phyloP scores from a whole-genome alignment of 2,113 vertebrate species.

The Rissa tridactyla region DNA sequence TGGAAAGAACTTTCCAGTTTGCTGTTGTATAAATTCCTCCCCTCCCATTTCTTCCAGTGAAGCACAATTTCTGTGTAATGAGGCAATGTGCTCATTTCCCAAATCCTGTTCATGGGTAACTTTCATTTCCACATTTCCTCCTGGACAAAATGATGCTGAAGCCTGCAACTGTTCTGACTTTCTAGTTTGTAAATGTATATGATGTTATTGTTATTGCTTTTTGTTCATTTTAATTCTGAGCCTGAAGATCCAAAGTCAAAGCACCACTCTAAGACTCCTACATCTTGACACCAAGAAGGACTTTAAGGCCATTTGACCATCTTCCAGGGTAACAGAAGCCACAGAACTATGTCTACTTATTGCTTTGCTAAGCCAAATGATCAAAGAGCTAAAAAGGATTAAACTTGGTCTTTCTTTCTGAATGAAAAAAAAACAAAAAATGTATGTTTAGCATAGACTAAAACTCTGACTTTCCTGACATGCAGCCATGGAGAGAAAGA shows the following conservation, averaged over 20 bases:
- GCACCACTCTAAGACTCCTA: not conserved
- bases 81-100: not conserved
- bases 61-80: not conserved
- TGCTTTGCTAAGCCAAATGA: not conserved
- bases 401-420: not conserved
- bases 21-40: not conserved
- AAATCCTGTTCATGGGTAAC: not conserved
- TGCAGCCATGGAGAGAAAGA: not conserved
- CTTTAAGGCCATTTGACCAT: not conserved
- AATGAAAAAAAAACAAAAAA: fast-evolving
- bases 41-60: not conserved
- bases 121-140: not conserved
- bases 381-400: not conserved
- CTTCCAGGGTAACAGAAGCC: not conserved
- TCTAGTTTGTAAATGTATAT: not conserved
- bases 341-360: not conserved
- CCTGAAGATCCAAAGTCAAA: not conserved
- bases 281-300: not conserved
- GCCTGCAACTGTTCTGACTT: not conserved
- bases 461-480: not conserved
- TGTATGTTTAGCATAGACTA: not conserved
- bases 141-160: not conserved
- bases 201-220: not conserved
- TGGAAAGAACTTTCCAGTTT: not conserved
- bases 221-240: not conserved